phyloP scores from a whole-genome alignment of 2,113 vertebrate species.

The Saimiri boliviensis region DNA sequence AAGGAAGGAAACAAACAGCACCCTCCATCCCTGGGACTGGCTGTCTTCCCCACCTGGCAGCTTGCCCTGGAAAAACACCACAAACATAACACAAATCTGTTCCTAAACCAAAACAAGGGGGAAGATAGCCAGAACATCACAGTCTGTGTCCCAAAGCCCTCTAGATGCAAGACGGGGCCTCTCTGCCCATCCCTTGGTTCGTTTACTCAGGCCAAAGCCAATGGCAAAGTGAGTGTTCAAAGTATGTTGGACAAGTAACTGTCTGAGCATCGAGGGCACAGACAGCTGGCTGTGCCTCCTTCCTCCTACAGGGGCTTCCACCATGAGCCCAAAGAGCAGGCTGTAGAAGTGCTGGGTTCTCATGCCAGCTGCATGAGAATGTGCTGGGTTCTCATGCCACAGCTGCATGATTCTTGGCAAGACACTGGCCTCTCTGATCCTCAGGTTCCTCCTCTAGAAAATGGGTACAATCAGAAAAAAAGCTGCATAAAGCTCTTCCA shows the following conservation, averaged over 20 bases:
- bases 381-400: no score
- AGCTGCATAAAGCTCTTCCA: not conserved
- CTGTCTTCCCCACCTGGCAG: not conserved
- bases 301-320: not conserved
- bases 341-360: not conserved
- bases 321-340: not conserved
- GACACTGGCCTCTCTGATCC: not conserved
- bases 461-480: not conserved
- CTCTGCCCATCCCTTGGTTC: not conserved
- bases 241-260: not conserved
- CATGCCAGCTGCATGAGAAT: not conserved
- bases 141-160: not conserved
- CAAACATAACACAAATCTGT: not conserved
- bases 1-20: accelerated
- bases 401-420: not conserved
- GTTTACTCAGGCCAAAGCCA: not conserved
- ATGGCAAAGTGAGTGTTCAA: not conserved
- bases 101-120: not conserved
- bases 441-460: slow-evolving; percentile 40
- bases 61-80: not conserved
- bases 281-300: not conserved
- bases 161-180: not conserved
- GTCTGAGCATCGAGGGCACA: not conserved
- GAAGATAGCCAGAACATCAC: not conserved
- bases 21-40: not conserved